Base-by-base conservation (phyloP, 2,113 vertebrate species). In the Argyrosomus japonicus region DNA sequence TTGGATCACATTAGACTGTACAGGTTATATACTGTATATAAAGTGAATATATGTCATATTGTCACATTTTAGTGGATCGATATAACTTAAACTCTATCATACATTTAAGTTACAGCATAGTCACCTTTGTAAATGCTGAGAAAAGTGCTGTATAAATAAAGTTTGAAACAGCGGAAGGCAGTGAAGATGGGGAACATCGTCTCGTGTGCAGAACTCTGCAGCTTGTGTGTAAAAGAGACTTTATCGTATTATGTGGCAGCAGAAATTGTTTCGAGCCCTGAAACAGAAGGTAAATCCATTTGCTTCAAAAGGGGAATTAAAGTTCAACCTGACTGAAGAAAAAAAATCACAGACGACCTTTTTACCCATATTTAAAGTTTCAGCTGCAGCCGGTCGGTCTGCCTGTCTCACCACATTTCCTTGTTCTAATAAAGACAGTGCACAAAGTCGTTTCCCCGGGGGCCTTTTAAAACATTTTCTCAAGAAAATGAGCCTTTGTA, bases 401-500 rank as follows among this genome's bases (percentile, higher is more conserved):
- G 82, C 29, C 75, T 50, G 75, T 85, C 81, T 87, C 63, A 21
- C 78, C 47, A 62, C 45, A 72, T 79, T 48, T 70, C 50, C 64
- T 77, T 36, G 60, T 86, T 86, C 86, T 85, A 71, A 89, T 87
- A 78, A 84, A 91, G 86, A 90, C 72, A 60, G 48, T 29, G 6
- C 67, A 82, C 63, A 70, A 43, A 87, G 71, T 74, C 54, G 1
- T 83, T 77, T 62, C 82, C 82, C 83, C 17, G 0, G 57, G 57
- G 78, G 67, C 69, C 64, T 84, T 88, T 89, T 86, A 56, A 80
- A 88, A 87, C 58, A 82, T 89, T 91, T 92, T 89, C 76, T 74
- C 74, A 82, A 75, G 86, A 88, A 93, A 94, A 93, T 82, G 63
- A 87, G 86, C 76, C 84, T 90, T 90, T 92, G 81, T 80, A 79